Percentiles rank a stretch among this genome's conserved stretches.
Evolutionary conservation across 2,888 invertebrate species (phyloP).

Genomic region (Hydropsyche betteni): DNA sequence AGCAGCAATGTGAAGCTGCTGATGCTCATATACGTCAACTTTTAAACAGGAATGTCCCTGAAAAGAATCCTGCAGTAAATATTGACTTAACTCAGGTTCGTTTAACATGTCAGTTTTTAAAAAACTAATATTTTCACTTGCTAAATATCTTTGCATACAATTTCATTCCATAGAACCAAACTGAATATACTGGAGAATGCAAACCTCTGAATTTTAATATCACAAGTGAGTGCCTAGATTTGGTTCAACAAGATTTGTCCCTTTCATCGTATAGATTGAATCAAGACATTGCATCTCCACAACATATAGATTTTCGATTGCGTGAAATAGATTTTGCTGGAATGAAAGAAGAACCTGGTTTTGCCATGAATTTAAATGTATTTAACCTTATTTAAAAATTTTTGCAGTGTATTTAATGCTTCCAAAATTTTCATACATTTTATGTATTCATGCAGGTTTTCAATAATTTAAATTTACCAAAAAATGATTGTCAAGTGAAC

Average conservation of each 20-base stretch:
- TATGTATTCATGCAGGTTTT: conserved; percentile 43
- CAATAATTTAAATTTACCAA: conserved; percentile 45
- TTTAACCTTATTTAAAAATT: background rate
- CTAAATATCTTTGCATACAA: background rate
- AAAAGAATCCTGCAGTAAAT: conserved; percentile 44
- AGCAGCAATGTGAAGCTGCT: conserved; percentile 52
- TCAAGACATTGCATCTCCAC: conserved; percentile 47
- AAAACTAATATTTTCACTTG: background rate
- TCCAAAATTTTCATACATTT: background rate
- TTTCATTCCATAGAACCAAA: conserved; percentile 47
- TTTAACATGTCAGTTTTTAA: background rate
- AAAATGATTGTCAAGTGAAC: conserved; percentile 47
- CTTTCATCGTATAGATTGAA: conserved; percentile 45
- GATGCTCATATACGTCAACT: conserved; percentile 51
- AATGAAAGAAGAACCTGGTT: conserved; percentile 51
- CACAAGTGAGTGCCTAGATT: conserved; percentile 50
- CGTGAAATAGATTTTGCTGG: conserved; percentile 47
- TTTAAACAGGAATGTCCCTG: conserved; percentile 41
- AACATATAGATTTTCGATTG: conserved; percentile 48
- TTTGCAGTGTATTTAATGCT: background rate
- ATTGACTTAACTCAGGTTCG: conserved; percentile 48
- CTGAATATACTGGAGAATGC: conserved; percentile 50
- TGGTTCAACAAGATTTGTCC: conserved; percentile 50
- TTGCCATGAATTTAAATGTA: conserved; percentile 47
- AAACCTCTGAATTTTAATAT: conserved; percentile 51